Base-by-base conservation (phyloP, 2,797 vertebrate species). In the Phataginus tricuspis region DNA sequence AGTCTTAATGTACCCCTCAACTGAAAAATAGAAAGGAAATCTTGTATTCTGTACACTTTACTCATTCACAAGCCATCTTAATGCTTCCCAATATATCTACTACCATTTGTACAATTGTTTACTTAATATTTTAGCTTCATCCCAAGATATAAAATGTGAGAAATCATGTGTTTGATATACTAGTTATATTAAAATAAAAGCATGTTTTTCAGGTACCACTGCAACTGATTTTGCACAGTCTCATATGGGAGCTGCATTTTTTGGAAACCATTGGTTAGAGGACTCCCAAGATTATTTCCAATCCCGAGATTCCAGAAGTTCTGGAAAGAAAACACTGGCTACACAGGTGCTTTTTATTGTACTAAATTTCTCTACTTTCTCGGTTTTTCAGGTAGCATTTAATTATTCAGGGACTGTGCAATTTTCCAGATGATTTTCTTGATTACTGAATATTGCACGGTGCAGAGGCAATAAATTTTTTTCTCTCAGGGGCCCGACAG, bases 51-150 rank as follows among this genome's bases (percentile, higher is more conserved):
- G 16, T 37, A 83, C 51, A 77, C 39, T 74, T 10, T 27, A 63
- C 25, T 91, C 27, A 78, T 55, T 55, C 53, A 34, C 4, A 86
- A 83, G 51, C 9, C 42, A 25, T 21, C 37, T 64, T 77, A 64
- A 78, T 42, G 55, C 66, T 88, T 71, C 51, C 75, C 92, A 61
- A 87, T 31, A n/a, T 82, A 85, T 11, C 14, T 9, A 83, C 12
- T 53, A 68, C 15, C 49, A 45, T 68, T 95, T 88, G 21, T 51
- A 45, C 27, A n/a, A 55, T 14, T 88, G 59, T 93, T 95, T 96
- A 64, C 77, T 83, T 83, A 95, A 69, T 55, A 95, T 49, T 89
- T 94, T 66, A 51, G 42, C 37, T 68, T 95, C 75, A 45, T 92
- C 66, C 19, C 69, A 77, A 96, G 78, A 49, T 79, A 91, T 86